Evolutionary conservation across 2,888 invertebrate species (phyloP), one percentile per base, ranked within the genome.

Genomic region (Acronicta alni): DNA sequence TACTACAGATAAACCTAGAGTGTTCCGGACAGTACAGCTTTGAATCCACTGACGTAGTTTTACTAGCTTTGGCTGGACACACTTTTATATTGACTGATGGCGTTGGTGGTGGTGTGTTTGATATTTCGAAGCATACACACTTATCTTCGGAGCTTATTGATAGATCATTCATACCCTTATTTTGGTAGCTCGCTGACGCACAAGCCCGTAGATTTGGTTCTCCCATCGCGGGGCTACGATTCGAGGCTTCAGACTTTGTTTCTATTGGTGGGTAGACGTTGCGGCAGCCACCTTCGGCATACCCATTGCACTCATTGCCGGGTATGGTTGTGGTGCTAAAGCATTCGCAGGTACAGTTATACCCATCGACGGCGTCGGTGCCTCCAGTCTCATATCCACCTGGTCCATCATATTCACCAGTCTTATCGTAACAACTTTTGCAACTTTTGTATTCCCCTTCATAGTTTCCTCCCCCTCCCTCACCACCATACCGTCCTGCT

Each of bases 171-270:
- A 12, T 16, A 14, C 15, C 7, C 15, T 1, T 10, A 6, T 53
- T 66, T 14, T 60, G 52, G 14, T 47, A 16, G n/a, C 45, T 48
- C 8, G 59, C 56, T 8, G 72, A 71, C 17, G 54, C 56, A 23
- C 71, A 72, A 12, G 59, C 9, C 1, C 67, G 43, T 23, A 66
- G 30, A 47, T 46, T 67, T 1, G 57, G 59, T 14, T 72, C 64
- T 15, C 42, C 57, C 58, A 64, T 64, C 15, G 56, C 37, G 15
- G 60, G 45, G 32, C 57, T 63, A 5, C 35, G 55, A 5, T 39
- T 30, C 18, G 20, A 16, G 35, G 44, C 38, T 37, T 70, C 70
- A 4, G 75, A 68, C 42, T 64, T 66, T 0, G 62, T 46, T 49
- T 58, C 26, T 45, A 12, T 16, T 14, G 35, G 52, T 16, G 35